phyloP scores from a whole-genome alignment of 2,797 vertebrate genomes.

The Echeneis naucrates region DNA sequence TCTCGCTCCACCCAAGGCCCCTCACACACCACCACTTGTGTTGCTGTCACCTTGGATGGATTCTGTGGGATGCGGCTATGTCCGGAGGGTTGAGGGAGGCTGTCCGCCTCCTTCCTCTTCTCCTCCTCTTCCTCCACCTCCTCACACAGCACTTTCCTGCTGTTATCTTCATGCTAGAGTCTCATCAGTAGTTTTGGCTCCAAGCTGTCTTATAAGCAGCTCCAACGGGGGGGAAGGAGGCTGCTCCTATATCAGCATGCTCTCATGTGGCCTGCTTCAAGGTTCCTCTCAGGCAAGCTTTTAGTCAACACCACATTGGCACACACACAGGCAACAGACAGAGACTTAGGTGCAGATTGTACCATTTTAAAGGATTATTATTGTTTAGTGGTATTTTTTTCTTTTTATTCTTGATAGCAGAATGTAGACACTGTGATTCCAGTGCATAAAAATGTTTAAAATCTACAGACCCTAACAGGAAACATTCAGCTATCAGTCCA shows the following conservation, averaged over 20 bases:
- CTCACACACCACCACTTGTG: constrained; percentile 53
- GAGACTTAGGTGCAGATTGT: constrained; percentile 11
- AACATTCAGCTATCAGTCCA: neutral
- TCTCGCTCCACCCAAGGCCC: constrained; percentile 43
- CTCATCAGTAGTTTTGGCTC: constrained; percentile 59
- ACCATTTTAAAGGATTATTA: neutral
- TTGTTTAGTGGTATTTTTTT: neutral
- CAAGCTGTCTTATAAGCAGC: constrained; percentile 59
- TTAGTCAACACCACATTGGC: constrained; percentile 31
- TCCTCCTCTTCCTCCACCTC: constrained; percentile 20
- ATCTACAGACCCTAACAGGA: neutral
- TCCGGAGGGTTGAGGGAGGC: constrained; percentile 45
- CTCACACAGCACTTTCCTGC: constrained; percentile 37
- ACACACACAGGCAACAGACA: constrained; percentile 7
- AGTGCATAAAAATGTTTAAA: neutral
- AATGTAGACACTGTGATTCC: neutral
- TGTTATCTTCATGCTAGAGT: constrained; percentile 60
- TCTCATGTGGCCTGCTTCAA: constrained; percentile 61
- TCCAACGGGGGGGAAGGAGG: constrained; percentile 43
- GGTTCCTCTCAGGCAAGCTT: constrained; percentile 62
- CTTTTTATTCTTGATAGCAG: neutral
- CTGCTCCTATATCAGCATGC: constrained; percentile 59
- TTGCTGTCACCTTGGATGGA: constrained; percentile 72
- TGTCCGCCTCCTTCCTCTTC: constrained; percentile 2
- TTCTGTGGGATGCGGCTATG: constrained; percentile 44